Base-by-base conservation (phyloP, 2,797 vertebrate genomes). In the Chrosomus eos region DNA sequence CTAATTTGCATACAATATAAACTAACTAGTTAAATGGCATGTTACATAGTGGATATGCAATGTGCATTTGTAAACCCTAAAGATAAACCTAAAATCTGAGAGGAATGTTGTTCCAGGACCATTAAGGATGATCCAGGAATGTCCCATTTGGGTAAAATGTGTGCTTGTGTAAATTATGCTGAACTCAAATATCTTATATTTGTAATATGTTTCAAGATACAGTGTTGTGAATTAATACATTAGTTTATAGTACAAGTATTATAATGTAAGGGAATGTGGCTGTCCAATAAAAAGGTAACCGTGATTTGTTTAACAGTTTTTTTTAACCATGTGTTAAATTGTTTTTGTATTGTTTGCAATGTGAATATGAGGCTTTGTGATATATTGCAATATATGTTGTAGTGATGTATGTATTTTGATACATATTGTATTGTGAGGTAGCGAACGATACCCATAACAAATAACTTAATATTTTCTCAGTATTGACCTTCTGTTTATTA, bases 101-200 rank as follows among this genome's bases (percentile, higher is more conserved):
- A 74, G 18, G 45, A 53, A 48, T 51, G 26, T 73, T 75, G 71
- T 73, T 73, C 26, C 71, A 51, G 51, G 53, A 76, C 21, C 13
- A 26, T 76, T 58, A 38, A 76, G 21, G 51, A n/a, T 23, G 19
- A 75, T 36, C 73, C 31, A 36, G 51, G 21, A 55, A 75, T 76
- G 51, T 75, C 31, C 51, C 38, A 14, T 75, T 75, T 58, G 21
- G 73, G 51, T 58, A 75, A 75, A 75, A 75, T 55, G 71, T 3
- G 21, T 73, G 71, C 18, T 48, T 51, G 45, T 31, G 73, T n/a
- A 75, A 55, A 38, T 58, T 31, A 75, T 55, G 31, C 36, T 55
- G 28, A 75, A 75, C 5, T 31, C 26, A 51, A 73, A 51, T 31
- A 28, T 28, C 11, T 31, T 74, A 23, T 53, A 48, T 18, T 48